Conservation (phyloP, 2,888 invertebrate genomes). For the Erebia epiphron region DNA sequence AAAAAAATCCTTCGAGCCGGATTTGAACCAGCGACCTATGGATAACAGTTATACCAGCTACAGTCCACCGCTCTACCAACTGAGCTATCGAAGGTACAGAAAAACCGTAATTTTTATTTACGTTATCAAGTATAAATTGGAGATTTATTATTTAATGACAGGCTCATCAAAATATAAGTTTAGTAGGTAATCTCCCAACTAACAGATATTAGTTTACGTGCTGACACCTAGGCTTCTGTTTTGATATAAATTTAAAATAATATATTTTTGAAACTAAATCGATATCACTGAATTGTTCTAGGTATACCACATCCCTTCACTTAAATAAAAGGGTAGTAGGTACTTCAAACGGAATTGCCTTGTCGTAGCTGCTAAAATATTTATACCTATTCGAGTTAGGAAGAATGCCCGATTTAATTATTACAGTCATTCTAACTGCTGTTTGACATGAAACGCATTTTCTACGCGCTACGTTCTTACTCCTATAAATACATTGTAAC, state of each 20-base stretch:
- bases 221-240: too few relatives aligned
- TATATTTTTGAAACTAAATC: not conserved
- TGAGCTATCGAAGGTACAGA: constrained; percentile 80
- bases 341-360: constrained; percentile 58
- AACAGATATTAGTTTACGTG: too few relatives aligned
- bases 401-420: constrained; percentile 74
- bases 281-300: constrained; percentile 16
- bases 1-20: constrained; percentile 79
- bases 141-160: too few relatives aligned
- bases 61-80: constrained; percentile 83
- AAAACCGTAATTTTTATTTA: not conserved
- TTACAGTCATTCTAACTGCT: constrained; percentile 64
- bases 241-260: too few relatives aligned
- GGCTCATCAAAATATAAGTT: too few relatives aligned
- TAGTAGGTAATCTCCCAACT: too few relatives aligned
- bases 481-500: constrained; percentile 34
- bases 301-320: constrained; percentile 21
- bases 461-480: constrained; percentile 34
- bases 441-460: constrained; percentile 60
- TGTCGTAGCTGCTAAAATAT: constrained; percentile 66
- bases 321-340: constrained; percentile 57
- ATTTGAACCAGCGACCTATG: constrained; percentile 86
- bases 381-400: constrained; percentile 55
- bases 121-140: too few relatives aligned
- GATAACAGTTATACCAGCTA: constrained; percentile 69